Conservation (phyloP, 2,797 vertebrate species). For the Myotis myotis region DNA sequence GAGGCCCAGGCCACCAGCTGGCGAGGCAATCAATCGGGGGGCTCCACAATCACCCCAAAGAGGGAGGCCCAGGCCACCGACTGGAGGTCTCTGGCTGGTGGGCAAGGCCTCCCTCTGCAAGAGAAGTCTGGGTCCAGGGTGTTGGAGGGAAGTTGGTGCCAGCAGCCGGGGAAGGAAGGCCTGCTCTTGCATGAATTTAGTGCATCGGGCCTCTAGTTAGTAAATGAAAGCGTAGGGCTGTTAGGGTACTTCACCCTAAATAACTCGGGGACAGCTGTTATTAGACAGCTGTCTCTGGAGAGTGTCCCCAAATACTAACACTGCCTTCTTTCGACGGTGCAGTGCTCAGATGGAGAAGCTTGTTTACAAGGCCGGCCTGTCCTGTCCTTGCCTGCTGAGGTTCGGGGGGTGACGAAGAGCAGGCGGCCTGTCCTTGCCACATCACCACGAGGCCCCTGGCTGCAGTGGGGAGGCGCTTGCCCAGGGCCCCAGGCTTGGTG, state of each 20-base stretch:
- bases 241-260: neutral
- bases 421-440: neutral
- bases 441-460: neutral
- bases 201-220: neutral
- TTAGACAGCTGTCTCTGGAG: neutral
- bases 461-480: constrained; percentile 10
- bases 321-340: neutral
- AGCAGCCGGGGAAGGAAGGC: no score
- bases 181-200: no score
- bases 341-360: neutral
- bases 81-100: no score
- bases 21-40: no score
- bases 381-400: neutral
- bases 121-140: no score
- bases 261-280: neutral
- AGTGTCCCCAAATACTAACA: neutral
- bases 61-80: no score
- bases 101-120: no score
- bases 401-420: neutral
- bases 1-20: no score
- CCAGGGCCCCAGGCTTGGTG: constrained; percentile 8
- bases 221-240: neutral
- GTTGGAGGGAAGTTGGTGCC: no score
- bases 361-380: neutral
- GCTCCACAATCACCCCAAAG: no score